Evolutionary conservation across 2,797 vertebrate species (phyloP).

Genomic region (Petrocephalus schoutedeni): DNA sequence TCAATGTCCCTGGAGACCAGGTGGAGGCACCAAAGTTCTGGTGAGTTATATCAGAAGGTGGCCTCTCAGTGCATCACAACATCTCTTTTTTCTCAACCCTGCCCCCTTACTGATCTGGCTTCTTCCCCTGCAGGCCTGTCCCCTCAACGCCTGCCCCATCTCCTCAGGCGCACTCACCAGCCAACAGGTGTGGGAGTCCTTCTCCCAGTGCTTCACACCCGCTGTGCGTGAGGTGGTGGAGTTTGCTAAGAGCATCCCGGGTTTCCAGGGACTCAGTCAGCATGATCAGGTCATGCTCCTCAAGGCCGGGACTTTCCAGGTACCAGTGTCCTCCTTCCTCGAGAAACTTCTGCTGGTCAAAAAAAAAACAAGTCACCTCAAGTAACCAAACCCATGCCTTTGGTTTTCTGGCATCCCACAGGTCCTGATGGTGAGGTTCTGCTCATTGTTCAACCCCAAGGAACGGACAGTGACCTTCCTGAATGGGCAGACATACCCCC

Average conservation of each 20-base stretch:
- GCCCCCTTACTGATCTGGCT: background rate
- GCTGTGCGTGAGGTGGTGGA: conserved; percentile 74
- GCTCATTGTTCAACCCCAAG: conserved; percentile 67
- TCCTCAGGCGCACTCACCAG: conserved; percentile 61
- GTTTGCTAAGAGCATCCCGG: conserved; percentile 73
- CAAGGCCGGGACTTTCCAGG: conserved; percentile 76
- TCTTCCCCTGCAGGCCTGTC: conserved; percentile 58
- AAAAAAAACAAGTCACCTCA: background rate
- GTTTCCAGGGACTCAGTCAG: conserved; percentile 68
- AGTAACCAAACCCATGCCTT: background rate
- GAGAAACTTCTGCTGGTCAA: background rate
- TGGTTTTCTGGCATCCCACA: conserved; percentile 30
- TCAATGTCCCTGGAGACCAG: conserved; percentile 63
- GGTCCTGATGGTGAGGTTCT: conserved; percentile 73
- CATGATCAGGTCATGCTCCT: conserved; percentile 74
- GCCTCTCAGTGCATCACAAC: background rate
- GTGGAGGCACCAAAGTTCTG: conserved; percentile 67
- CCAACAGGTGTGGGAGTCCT: conserved; percentile 73
- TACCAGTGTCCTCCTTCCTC: conserved; percentile 30
- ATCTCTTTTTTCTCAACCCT: background rate
- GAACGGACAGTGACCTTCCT: conserved; percentile 67
- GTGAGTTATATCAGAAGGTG: conserved; percentile 44
- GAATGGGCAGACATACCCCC: conserved; percentile 66
- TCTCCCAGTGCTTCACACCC: conserved; percentile 74
- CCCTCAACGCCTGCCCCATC: conserved; percentile 67